A percentile compares a stretch with the other conserved stretches of the same genome.
Conservation (phyloP, 1,140 invertebrate genomes). For the Archegozetes longisetosus region DNA sequence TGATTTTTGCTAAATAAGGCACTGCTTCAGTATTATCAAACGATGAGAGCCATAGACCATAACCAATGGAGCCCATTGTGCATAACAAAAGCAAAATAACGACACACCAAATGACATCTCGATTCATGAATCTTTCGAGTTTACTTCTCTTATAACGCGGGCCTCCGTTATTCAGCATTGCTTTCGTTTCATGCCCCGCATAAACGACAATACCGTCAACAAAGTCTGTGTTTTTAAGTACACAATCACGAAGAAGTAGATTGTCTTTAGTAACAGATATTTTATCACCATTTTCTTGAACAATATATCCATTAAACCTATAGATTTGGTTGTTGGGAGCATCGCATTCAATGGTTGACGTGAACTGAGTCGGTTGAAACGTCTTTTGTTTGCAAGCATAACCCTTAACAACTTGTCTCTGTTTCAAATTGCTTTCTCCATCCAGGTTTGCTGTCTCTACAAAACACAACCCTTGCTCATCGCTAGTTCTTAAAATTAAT, state of each 20-base stretch:
- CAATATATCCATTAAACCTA: slow-evolving; percentile 75
- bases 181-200: slow-evolving; percentile 62
- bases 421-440: slow-evolving; percentile 94
- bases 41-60: neutral
- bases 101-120: slow-evolving; percentile 91
- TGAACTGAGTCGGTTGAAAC: slow-evolving; percentile 27
- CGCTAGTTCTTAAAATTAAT: slow-evolving; percentile 56
- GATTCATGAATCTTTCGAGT: slow-evolving; percentile 82
- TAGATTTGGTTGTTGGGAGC: slow-evolving; percentile 89
- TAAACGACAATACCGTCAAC: slow-evolving; percentile 94
- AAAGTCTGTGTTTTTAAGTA: slow-evolving; percentile 81
- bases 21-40: neutral
- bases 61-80: slow-evolving; percentile 63
- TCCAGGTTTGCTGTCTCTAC: slow-evolving; percentile 98
- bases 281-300: slow-evolving; percentile 41
- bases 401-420: neutral
- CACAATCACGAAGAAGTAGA: slow-evolving; percentile 78
- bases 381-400: neutral
- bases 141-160: slow-evolving; percentile 85
- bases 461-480: slow-evolving; percentile 66
- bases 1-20: neutral
- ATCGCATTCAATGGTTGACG: slow-evolving; percentile 28
- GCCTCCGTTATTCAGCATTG: slow-evolving; percentile 91
- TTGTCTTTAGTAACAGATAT: slow-evolving; percentile 81
- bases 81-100: slow-evolving; percentile 78